Conservation (phyloP, 1,140 invertebrate genomes). For the Berghia stephanieae region DNA sequence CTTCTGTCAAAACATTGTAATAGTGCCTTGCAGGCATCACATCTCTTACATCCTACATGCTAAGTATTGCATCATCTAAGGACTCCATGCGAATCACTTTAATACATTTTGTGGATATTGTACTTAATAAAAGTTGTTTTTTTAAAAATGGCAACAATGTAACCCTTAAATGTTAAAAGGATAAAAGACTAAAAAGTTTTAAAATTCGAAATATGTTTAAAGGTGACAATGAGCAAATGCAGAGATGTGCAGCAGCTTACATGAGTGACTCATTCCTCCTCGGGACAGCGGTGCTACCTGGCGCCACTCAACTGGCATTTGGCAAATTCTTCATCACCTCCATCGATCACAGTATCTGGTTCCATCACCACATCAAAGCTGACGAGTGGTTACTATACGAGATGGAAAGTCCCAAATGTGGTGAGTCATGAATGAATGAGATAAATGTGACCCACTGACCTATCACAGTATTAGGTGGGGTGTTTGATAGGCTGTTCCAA, state of each 20-base stretch:
- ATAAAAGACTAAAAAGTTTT: too few relatives aligned
- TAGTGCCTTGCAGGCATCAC: too few relatives aligned
- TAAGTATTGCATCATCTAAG: too few relatives aligned
- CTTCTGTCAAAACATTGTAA: too few relatives aligned
- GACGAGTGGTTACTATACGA: constrained; percentile 57
- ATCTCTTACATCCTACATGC: too few relatives aligned
- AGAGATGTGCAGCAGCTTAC: constrained; percentile 50
- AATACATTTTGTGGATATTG: too few relatives aligned
- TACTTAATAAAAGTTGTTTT: too few relatives aligned
- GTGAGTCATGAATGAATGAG: constrained; percentile 39
- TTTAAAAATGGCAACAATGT: too few relatives aligned
- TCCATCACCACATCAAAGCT: constrained; percentile 43
- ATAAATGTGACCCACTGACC: too few relatives aligned
- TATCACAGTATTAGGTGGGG: too few relatives aligned
- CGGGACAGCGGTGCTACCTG: constrained; percentile 36
- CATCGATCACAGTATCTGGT: constrained; percentile 53
- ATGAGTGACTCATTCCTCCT: constrained; percentile 46
- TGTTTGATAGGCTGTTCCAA: too few relatives aligned
- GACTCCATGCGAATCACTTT: too few relatives aligned
- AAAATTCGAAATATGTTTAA: not conserved
- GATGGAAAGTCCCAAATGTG: constrained; percentile 42
- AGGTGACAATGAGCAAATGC: constrained; percentile 52
- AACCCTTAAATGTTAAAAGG: not conserved
- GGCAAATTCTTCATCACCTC: constrained; percentile 41
- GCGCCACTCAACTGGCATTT: not conserved